These are phyloP conservation scores for Lepeophtheirus nordmannii DNA, from an alignment of 2,888 invertebrate species.

Conservation along the genomic window DNA sequence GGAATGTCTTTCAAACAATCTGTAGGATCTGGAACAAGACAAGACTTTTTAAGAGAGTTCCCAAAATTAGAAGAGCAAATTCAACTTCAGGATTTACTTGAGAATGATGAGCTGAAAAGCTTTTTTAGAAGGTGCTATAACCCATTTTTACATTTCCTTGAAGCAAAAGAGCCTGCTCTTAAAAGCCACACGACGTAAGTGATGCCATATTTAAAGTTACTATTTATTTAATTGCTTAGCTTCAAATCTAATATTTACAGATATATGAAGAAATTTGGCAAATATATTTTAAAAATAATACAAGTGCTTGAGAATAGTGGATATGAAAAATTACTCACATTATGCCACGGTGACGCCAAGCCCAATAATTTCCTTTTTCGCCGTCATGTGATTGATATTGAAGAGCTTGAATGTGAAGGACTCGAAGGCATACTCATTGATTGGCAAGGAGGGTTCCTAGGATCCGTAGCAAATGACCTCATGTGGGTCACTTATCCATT, in stretches of 20 bases:
- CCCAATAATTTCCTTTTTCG: constrained; percentile 24
- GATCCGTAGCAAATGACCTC: constrained; percentile 22
- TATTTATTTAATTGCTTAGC: too few species aligned
- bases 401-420: constrained; percentile 23
- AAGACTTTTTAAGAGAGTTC: neutral
- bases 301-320: constrained; percentile 9
- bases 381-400: constrained; percentile 10
- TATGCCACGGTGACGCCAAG: constrained; percentile 24
- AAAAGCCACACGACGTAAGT: neutral
- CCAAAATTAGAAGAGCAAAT: constrained; percentile 15
- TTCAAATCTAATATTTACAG: neutral
- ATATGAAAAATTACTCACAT: constrained; percentile 6
- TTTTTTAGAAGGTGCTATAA: neutral
- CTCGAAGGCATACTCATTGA: constrained; percentile 21
- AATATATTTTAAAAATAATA: constrained; percentile 14
- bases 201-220: too few species aligned
- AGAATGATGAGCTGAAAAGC: neutral
- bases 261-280: constrained; percentile 10
- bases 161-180: constrained; percentile 5
- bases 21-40: neutral
- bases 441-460: constrained; percentile 23
- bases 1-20: constrained; percentile 11
- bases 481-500: constrained; percentile 24
- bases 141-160: constrained; percentile 10
- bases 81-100: constrained; percentile 11